Conservation (phyloP, 2,113 vertebrate genomes). For the Oryzias woworae region DNA sequence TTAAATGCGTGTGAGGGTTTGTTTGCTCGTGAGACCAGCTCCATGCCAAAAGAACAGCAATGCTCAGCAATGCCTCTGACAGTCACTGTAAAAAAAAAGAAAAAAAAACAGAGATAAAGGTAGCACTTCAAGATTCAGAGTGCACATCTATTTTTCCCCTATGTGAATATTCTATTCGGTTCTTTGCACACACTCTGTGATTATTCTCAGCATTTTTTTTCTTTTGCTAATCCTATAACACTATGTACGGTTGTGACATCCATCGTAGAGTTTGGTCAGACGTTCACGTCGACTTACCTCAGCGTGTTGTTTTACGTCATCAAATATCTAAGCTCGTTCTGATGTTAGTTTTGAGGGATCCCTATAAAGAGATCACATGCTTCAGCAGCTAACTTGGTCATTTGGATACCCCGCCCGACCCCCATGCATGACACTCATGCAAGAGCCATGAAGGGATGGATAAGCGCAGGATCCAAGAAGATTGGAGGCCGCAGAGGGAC, state of each 20-base stretch:
- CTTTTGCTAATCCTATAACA: no score
- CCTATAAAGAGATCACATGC: constrained; percentile 70
- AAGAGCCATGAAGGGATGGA: constrained; percentile 10
- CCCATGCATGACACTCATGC: constrained; percentile 15
- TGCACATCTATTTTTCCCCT: neutral
- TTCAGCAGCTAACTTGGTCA: constrained; percentile 73
- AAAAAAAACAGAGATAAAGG: neutral
- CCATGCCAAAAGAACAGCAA: constrained; percentile 28
- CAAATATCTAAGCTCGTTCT: constrained; percentile 16
- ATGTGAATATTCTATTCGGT: neutral
- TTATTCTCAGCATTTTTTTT: no score
- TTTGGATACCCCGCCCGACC: constrained; percentile 27
- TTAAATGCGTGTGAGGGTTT: neutral
- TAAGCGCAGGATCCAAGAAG: constrained; percentile 11
- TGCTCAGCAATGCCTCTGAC: constrained; percentile 47
- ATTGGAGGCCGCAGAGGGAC: constrained; percentile 10
- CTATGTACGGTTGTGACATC: no score
- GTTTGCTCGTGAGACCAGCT: constrained; percentile 29
- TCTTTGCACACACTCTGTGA: no score
- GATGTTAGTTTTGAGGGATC: constrained; percentile 39
- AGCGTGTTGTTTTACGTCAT: constrained; percentile 24
- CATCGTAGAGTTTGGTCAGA: no score
- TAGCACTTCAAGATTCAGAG: constrained; percentile 1
- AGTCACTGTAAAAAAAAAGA: constrained; percentile 42
- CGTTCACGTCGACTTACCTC: neutral